These are phyloP conservation scores for Neodontobutis hainanensis DNA, from an alignment of 2,113 vertebrate genomes.

Conservation along the genomic window DNA sequence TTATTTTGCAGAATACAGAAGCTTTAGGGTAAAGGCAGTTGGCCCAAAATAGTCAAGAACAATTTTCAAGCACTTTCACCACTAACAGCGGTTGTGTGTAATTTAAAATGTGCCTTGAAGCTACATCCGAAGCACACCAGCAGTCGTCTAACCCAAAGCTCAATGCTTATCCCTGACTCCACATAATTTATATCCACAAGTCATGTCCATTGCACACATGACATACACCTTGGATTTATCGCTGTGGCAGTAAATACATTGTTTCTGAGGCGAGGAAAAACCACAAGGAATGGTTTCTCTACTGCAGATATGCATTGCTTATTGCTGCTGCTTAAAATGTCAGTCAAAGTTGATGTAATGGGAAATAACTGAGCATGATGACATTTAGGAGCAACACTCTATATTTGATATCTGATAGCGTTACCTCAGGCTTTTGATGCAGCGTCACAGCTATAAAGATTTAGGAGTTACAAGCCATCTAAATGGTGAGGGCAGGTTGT, in stretches of 20 bases:
- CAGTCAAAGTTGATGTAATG: conserved; percentile 7
- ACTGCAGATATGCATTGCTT: neutral
- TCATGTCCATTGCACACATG: neutral
- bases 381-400: conserved; percentile 35
- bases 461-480: conserved; percentile 6
- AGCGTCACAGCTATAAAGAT: conserved; percentile 23
- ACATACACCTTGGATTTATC: conserved; percentile 4
- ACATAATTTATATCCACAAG: neutral
- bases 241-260: neutral
- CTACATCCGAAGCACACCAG: conserved; percentile 21
- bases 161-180: conserved; percentile 16
- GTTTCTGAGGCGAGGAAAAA: neutral
- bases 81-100: conserved; percentile 40
- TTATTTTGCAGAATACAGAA: conserved; percentile 14
- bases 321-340: neutral
- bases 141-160: conserved; percentile 16
- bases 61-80: conserved; percentile 32
- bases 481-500: conserved; percentile 9
- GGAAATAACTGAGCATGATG: conserved; percentile 23
- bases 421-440: neutral
- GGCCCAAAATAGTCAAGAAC: conserved; percentile 37
- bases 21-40: conserved; percentile 31
- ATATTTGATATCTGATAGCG: conserved; percentile 15
- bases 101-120: conserved; percentile 54
- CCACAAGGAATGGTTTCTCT: neutral